Conservation (phyloP, 2,797 vertebrate species). For the Perodicticus potto region DNA sequence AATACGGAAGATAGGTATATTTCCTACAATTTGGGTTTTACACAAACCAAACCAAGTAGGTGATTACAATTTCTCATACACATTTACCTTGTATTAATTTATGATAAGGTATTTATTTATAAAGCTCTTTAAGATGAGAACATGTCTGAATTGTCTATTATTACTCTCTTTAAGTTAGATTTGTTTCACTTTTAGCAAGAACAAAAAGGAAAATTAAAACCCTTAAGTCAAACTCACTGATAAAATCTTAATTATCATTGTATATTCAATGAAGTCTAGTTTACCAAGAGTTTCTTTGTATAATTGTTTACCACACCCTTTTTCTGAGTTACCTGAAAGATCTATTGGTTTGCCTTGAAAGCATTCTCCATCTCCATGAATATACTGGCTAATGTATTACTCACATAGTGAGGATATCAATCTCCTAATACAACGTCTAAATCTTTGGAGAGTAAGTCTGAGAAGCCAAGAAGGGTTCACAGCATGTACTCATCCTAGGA, state of each 20-base stretch:
- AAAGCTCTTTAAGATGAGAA: background rate
- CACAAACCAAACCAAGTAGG: background rate
- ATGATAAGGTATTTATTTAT: background rate
- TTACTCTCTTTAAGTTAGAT: background rate
- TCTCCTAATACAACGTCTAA: background rate
- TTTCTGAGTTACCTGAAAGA: background rate
- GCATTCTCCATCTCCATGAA: background rate
- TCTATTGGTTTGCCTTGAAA: background rate
- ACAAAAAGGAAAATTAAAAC: background rate
- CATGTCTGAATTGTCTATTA: background rate
- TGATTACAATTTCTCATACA: background rate
- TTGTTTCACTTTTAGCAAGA: background rate
- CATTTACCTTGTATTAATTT: background rate
- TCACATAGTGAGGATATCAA: background rate
- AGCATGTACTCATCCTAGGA: background rate
- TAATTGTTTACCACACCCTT: background rate
- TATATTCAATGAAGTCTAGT: background rate
- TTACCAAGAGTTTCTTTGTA: background rate
- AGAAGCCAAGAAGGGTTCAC: background rate
- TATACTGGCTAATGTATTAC: background rate
- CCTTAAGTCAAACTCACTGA: background rate
- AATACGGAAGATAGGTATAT: background rate
- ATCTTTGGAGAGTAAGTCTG: background rate
- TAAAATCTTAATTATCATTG: background rate
- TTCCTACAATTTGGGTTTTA: background rate